Conservation (phyloP, 2,113 vertebrate genomes). For the Ahaetulla prasina region DNA sequence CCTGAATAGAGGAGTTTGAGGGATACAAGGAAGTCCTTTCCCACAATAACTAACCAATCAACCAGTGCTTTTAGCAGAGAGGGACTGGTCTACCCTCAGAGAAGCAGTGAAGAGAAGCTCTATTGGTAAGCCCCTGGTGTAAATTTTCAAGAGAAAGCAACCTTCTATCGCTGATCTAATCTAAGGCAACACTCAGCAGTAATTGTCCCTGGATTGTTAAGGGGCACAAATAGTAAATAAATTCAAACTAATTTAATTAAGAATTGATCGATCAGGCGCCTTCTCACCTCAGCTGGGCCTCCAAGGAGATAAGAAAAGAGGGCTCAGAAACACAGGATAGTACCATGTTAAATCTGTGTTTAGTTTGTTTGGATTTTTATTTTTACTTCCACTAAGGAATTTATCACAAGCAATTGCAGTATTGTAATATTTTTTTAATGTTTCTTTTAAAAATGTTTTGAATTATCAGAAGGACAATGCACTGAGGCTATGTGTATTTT, state of each 20-base stretch:
- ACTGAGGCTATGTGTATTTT: not conserved
- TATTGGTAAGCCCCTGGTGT: constrained; percentile 68
- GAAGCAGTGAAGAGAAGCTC: constrained; percentile 63
- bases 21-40: constrained; percentile 42
- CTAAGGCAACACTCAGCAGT: constrained; percentile 72
- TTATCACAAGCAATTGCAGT: not conserved
- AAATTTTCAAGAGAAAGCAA: constrained; percentile 67
- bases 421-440: not conserved
- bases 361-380: not conserved
- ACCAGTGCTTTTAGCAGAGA: constrained; percentile 68
- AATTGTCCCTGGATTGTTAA: constrained; percentile 73
- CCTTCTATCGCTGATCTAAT: constrained; percentile 72
- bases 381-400: not conserved
- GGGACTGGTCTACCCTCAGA: constrained; percentile 72
- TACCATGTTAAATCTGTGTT: not conserved
- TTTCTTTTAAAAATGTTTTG: not conserved
- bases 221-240: constrained; percentile 70
- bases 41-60: constrained; percentile 62
- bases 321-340: not conserved
- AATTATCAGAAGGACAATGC: not conserved
- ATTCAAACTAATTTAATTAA: constrained; percentile 69
- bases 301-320: constrained; percentile 16
- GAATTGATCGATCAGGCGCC: constrained; percentile 45
- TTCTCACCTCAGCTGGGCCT: constrained; percentile 46
- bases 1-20: constrained; percentile 49